phyloP scores from a whole-genome alignment of 2,888 invertebrate species.

The Papilio elwesi region DNA sequence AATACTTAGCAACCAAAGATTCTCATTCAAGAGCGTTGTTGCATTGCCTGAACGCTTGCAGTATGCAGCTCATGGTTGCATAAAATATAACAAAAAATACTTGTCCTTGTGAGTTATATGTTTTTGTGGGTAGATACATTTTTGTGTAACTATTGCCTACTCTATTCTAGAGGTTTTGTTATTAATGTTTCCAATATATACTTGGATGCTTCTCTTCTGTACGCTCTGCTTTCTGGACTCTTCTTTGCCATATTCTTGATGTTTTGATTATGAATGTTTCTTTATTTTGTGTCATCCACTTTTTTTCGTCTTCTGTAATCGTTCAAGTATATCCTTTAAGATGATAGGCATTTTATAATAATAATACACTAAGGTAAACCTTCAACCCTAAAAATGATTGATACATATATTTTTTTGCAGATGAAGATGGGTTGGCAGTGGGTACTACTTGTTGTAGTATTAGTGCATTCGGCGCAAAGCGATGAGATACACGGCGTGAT shows the following conservation, averaged over 20 bases:
- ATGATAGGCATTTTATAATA: too few relatives aligned
- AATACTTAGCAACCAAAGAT: slow-evolving; percentile 22
- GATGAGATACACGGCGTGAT: slow-evolving; percentile 53
- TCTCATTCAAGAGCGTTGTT: slow-evolving; percentile 3
- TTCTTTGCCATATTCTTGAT: too few relatives aligned
- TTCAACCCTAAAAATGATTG: neutral
- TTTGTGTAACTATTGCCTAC: neutral
- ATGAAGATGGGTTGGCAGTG: slow-evolving; percentile 56
- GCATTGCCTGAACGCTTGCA: slow-evolving; percentile 5
- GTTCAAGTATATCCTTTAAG: too few relatives aligned
- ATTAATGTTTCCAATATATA: neutral
- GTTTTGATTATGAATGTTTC: too few relatives aligned
- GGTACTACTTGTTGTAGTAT: slow-evolving; percentile 53
- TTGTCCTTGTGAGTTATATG: neutral
- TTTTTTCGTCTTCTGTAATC: too few relatives aligned
- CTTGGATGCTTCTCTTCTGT: neutral
- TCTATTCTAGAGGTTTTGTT: neutral
- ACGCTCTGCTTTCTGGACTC: neutral
- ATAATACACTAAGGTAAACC: too few relatives aligned
- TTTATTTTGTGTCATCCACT: too few relatives aligned
- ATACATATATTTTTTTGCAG: slow-evolving; percentile 49
- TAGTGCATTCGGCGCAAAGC: slow-evolving; percentile 58
- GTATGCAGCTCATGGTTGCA: neutral
- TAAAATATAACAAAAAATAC: neutral
- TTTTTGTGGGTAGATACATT: neutral